Percentiles rank a stretch among this genome's conserved stretches.
phyloP scores from a whole-genome alignment of 1,140 invertebrate species.

The Coptotermes formosanus region DNA sequence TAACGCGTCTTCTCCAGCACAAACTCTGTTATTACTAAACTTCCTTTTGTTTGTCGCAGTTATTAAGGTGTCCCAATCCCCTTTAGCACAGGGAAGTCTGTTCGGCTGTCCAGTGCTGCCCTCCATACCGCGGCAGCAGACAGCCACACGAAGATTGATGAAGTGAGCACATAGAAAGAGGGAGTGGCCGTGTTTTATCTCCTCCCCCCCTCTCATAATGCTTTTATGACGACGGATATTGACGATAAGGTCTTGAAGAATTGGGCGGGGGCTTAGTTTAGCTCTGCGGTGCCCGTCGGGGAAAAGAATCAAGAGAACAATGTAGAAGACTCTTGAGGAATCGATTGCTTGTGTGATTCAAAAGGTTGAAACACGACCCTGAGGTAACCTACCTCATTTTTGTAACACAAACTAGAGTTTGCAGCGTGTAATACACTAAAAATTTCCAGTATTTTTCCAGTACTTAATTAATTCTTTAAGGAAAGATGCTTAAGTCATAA shows the following conservation, averaged over 20 bases:
- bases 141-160: conserved; percentile 16
- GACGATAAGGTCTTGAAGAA: conserved; percentile 14
- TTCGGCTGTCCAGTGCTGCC: not conserved
- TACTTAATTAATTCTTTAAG: too few relatives aligned
- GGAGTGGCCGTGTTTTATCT: conserved; percentile 20
- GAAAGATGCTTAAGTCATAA: too few relatives aligned
- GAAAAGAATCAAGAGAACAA: too few relatives aligned
- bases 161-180: not conserved
- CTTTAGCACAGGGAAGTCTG: not conserved
- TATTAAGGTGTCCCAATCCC: not conserved
- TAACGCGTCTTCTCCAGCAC: too few relatives aligned
- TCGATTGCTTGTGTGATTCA: too few relatives aligned
- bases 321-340: too few relatives aligned
- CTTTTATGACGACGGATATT: conserved; percentile 27
- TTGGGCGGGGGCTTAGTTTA: not conserved
- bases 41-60: not conserved
- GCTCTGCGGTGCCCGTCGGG: not conserved
- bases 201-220: conserved; percentile 22
- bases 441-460: too few relatives aligned
- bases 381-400: too few relatives aligned
- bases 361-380: too few relatives aligned
- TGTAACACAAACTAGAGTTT: too few relatives aligned
- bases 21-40: too few relatives aligned
- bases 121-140: not conserved
- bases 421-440: too few relatives aligned